Evolutionary conservation across 2,888 invertebrate genomes (phyloP), one percentile per base, ranked within the genome.

Genomic region (Chloromyia formosa): DNA sequence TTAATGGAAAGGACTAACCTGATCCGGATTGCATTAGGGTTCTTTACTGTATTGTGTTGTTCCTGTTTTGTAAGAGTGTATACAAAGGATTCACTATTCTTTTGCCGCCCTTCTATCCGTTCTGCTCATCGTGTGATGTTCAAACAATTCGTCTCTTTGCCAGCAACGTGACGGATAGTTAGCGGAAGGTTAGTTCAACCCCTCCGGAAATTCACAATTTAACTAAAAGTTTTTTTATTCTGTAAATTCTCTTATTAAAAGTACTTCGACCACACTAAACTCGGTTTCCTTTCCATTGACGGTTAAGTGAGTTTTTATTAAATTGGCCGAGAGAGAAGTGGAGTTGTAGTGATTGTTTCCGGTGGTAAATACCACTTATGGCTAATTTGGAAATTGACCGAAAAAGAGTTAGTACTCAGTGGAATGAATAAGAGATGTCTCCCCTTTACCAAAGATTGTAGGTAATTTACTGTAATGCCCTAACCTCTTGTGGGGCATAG

Each of bases 201-300:
- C 71, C 56, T 58, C 56, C 53, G 69, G 69, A 54, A 69, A 35
- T 54, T 71, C 58, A 71, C 71, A 71, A 71, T 71, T 71, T 71
- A 56, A 56, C 71, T 58, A 71, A 71, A 71, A 71, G 71, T 58
- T 71, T 71, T 56, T 71, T 56, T 66, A 66, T 49, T 56, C 56
- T 56, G 27, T 40, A 20, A 56, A 71, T 71, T 71, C 56, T 56
- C 42, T 56, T 71, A 69, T 49, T 66, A 35, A 69, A 69, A 45
- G 45, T 66, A 22, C 49, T 49, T 35, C 14, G 49, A 49, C 14
- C 16, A 20, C 66, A n/a, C 49, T 49, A 62, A 18, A 14, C 66
- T 45, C 35, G 40, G 27, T 35, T 35, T 66, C 42, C 49, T 35
- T 35, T 66, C 42, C 49, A 12, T 66, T 20, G 45, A 9, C 20